These are phyloP conservation scores for Spilarctia lutea DNA, from an alignment of 2,888 invertebrate species.

Conservation along the genomic window DNA sequence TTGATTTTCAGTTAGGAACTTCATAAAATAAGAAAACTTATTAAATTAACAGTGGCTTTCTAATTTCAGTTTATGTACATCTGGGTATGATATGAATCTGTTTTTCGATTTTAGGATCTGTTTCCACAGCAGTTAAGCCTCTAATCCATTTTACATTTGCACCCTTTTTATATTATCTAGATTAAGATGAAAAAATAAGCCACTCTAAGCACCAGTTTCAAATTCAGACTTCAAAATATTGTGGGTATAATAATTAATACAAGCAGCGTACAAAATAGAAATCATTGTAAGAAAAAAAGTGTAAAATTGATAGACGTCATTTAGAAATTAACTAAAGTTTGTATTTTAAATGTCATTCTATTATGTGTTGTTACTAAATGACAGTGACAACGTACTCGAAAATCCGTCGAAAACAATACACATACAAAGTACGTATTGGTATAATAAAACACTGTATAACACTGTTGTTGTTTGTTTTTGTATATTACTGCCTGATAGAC, in stretches of 20 bases:
- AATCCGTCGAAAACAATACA: not conserved
- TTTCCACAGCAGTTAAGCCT: not conserved
- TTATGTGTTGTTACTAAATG: not conserved
- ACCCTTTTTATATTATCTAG: not conserved
- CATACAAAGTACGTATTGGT: not conserved
- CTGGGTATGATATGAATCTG: not conserved
- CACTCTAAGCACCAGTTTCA: too few species aligned
- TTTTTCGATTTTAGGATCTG: not conserved
- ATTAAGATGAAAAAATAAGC: not conserved
- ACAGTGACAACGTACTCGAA: not conserved
- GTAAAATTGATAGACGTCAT: too few species aligned
- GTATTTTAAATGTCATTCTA: too few species aligned
- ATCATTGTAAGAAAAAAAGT: too few species aligned
- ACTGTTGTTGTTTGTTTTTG: not conserved
- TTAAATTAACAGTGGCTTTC: constrained; percentile 23
- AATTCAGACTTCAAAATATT: too few species aligned
- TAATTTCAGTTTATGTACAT: not conserved
- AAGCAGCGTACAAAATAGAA: too few species aligned
- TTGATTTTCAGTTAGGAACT: constrained; percentile 40
- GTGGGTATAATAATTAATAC: too few species aligned
- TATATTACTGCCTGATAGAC: not conserved
- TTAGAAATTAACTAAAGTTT: too few species aligned
- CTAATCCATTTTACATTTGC: not conserved
- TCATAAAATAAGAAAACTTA: constrained; percentile 40
- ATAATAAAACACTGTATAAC: not conserved